A percentile compares a stretch with the other conserved stretches of the same genome.
phyloP scores from a whole-genome alignment of 2,113 vertebrate species.

The Scartelaos histophorus region DNA sequence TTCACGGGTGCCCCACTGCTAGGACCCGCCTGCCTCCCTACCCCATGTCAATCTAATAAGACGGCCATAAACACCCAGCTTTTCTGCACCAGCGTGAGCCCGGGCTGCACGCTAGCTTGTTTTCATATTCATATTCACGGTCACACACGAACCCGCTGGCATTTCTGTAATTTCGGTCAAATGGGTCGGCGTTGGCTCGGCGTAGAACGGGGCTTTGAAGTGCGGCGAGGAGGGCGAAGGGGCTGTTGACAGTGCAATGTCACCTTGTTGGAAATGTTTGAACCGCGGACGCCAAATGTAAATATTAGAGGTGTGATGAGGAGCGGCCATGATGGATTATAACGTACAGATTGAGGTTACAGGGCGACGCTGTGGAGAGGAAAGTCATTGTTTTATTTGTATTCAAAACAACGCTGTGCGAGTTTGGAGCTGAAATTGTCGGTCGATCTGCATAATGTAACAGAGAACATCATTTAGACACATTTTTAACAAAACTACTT shows the following conservation, averaged over 20 bases:
- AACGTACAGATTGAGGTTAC: not conserved
- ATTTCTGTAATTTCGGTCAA: slow-evolving; percentile 33
- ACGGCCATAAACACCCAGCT: slow-evolving; percentile 45
- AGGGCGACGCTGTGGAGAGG: not conserved
- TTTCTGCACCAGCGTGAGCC: slow-evolving; percentile 45
- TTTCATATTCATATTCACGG: slow-evolving; percentile 49
- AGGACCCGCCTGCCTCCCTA: slow-evolving; percentile 47
- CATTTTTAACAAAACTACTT: too few species aligned
- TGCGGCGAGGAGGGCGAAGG: not conserved
- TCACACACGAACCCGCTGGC: slow-evolving; percentile 36
- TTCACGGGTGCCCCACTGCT: slow-evolving; percentile 30
- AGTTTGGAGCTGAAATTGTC: not conserved
- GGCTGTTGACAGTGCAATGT: slow-evolving; percentile 7
- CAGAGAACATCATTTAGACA: not conserved
- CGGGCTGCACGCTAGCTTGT: slow-evolving; percentile 37
- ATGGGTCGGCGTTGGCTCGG: slow-evolving; percentile 3
- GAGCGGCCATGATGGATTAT: slow-evolving; percentile 11
- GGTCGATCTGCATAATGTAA: not conserved
- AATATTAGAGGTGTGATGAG: slow-evolving; percentile 5
- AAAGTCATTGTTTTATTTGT: slow-evolving; percentile 8
- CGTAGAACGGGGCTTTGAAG: slow-evolving; percentile 19
- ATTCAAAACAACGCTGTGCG: not conserved
- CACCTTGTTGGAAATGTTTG: slow-evolving; percentile 6
- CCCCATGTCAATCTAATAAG: slow-evolving; percentile 50
- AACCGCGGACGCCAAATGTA: not conserved